These are phyloP conservation scores for Phyllotis vaccarum DNA, from an alignment of 2,797 vertebrate genomes.

Conservation along the genomic window DNA sequence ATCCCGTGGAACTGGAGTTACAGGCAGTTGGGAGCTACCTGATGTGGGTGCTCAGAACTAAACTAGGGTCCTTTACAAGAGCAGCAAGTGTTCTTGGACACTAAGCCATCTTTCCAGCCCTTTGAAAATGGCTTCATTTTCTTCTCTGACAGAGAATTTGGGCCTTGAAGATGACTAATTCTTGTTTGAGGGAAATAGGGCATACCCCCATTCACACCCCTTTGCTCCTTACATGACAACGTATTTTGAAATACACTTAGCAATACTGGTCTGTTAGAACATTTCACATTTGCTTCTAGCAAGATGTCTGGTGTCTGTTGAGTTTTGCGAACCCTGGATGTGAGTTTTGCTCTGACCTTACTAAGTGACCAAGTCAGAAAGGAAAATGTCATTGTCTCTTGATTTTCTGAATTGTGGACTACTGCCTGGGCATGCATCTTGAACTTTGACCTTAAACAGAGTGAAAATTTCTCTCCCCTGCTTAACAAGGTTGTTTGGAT, in stretches of 20 bases:
- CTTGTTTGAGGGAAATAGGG: not conserved
- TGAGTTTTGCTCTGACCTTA: conserved; percentile 18
- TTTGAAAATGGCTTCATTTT: not conserved
- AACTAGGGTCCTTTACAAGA: too few species aligned
- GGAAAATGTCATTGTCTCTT: conserved; percentile 27
- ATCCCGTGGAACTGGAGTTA: not conserved
- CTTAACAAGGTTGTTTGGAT: not conserved
- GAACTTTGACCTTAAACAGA: not conserved
- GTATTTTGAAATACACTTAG: conserved; percentile 12
- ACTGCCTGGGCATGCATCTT: not conserved
- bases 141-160: not conserved
- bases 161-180: not conserved
- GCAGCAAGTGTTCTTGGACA: not conserved
- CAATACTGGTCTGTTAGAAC: not conserved
- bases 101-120: not conserved
- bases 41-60: not conserved
- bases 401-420: not conserved
- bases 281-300: conserved; percentile 23
- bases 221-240: conserved; percentile 7
- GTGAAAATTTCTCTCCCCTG: not conserved
- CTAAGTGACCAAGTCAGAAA: conserved; percentile 19
- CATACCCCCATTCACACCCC: not conserved
- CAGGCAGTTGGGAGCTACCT: not conserved
- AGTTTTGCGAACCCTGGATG: conserved; percentile 12
- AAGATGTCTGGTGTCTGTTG: not conserved